phyloP scores from a whole-genome alignment of 2,888 invertebrate genomes.

The Podabrus alpinus region DNA sequence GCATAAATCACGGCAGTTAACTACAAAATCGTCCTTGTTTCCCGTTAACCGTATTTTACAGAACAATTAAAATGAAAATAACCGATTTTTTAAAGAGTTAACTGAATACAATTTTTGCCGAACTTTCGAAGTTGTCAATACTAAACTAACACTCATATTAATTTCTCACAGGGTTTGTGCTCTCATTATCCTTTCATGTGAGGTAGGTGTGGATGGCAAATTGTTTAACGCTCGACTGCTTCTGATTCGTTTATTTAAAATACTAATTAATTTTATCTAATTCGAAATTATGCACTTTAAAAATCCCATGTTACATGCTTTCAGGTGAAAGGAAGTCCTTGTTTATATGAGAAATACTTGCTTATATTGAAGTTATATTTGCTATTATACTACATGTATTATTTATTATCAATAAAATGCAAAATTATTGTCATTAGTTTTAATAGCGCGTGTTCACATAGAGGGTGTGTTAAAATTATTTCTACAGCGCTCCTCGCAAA shows the following conservation, averaged over 20 bases:
- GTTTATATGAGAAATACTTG: not conserved
- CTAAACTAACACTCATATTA: not conserved
- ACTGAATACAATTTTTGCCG: not conserved
- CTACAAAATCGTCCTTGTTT: not conserved
- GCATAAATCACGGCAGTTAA: slow-evolving; percentile 12
- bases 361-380: not conserved
- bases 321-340: slow-evolving; percentile 14
- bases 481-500: not conserved
- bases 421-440: not conserved
- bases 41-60: not conserved
- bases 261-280: slow-evolving; percentile 11
- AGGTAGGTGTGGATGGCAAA: slow-evolving; percentile 12
- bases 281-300: slow-evolving; percentile 11
- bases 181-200: slow-evolving; percentile 5
- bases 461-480: not conserved
- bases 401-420: not conserved
- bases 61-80: not conserved
- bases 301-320: slow-evolving; percentile 13
- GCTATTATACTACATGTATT: not conserved
- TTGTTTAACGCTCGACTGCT: slow-evolving; percentile 18
- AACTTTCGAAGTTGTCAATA: not conserved
- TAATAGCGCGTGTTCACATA: not conserved
- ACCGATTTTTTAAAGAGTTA: not conserved
- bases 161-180: slow-evolving; percentile 9
- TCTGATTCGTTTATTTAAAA: slow-evolving; percentile 7